Conservation (phyloP, 2,888 invertebrate species). For the Synanthedon andrenaeformis region DNA sequence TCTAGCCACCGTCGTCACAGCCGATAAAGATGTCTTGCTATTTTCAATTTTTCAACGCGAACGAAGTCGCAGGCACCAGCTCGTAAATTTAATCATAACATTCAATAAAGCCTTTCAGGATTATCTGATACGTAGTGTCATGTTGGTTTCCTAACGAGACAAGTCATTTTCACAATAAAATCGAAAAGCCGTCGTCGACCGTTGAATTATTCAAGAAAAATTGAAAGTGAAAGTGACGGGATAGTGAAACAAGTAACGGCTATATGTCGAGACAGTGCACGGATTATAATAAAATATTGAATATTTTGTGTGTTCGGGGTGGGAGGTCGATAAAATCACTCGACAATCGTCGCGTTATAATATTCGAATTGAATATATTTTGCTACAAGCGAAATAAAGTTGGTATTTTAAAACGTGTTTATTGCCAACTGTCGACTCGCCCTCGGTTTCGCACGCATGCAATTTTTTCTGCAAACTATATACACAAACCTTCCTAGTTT, state of each 20-base stretch:
- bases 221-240: constrained; percentile 31
- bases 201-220: constrained; percentile 64
- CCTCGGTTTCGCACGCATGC: neutral
- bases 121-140: neutral
- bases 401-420: constrained; percentile 2
- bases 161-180: constrained; percentile 39
- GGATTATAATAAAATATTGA: constrained; percentile 55
- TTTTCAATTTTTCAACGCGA: too few relatives aligned
- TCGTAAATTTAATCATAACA: too few relatives aligned
- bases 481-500: too few relatives aligned
- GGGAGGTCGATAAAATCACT: constrained; percentile 6
- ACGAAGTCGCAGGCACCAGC: too few relatives aligned
- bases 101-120: neutral
- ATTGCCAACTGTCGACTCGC: neutral
- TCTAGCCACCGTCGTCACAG: too few relatives aligned
- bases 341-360: constrained; percentile 5
- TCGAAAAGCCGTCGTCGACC: constrained; percentile 25
- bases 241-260: constrained; percentile 41
- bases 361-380: constrained; percentile 6
- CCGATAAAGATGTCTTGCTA: too few relatives aligned
- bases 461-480: too few relatives aligned
- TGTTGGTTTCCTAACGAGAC: constrained; percentile 34
- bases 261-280: constrained; percentile 42
- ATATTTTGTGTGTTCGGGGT: constrained; percentile 14
- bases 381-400: constrained; percentile 6